Evolutionary conservation across 2,797 vertebrate species (phyloP), one percentile per base, ranked within the genome.

Genomic region (Coregonus sp.): DNA sequence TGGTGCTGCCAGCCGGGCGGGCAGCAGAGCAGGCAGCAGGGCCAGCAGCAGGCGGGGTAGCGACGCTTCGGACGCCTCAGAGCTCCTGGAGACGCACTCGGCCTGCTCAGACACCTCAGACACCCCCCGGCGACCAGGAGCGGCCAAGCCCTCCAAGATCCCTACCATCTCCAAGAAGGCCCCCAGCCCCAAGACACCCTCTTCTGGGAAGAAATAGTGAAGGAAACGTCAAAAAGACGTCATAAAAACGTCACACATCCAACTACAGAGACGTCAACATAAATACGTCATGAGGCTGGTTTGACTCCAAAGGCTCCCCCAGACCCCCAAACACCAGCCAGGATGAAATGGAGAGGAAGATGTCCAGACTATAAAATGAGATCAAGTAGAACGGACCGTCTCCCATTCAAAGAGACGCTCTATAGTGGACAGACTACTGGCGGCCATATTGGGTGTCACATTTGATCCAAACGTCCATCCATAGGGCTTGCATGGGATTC

Each of bases 91-190:
- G 70, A 94, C 96, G 0, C 97, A 96, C 80, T 99, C 98, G 0
- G 96, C 96, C 20, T 97, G 98, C 86, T 99, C 98, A 0, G 98
- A 99, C 89, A 94, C 96, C 54, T 99, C 98, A 0, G 98, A 99
- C 89, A 98, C 97, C 56, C 98, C 97, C 0, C 94, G 97, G 0
- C 85, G 91, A 51, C 95, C 96, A 0, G 95, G 97, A 2, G 90
- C 87, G 3, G 52, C 88, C 37, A 95, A 94, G 76, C 97, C 97
- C 79, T 99, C 98, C 86, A 99, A 99, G 91, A 99, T 99, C 87
- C 97, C 98, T 52, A 99, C 96, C 85, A 99, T 98, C 89, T 96
- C 97, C 75, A 98, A 98, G 92, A 99, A 98, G 88, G 70, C 95
- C 75, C 95, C 96, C 85, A 96, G 96, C 18, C 92, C 95, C 6